phyloP scores from a whole-genome alignment of 1,140 invertebrate species.

The Rhopalosiphum padi region DNA sequence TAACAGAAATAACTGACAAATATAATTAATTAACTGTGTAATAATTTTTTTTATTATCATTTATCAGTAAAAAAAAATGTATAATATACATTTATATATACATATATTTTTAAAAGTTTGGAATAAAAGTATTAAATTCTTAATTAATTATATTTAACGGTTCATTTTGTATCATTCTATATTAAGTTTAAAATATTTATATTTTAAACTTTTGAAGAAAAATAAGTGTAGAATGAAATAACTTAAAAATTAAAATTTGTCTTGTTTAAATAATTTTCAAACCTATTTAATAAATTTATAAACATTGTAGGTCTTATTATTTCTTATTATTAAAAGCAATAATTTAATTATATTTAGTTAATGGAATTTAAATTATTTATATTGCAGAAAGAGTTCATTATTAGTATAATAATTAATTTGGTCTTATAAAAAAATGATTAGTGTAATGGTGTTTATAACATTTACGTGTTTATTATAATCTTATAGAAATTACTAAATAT shows the following conservation, averaged over 20 bases:
- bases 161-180: neutral
- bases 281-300: neutral
- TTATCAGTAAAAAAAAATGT: neutral
- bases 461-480: too few species aligned
- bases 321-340: too few species aligned
- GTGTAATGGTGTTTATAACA: too few species aligned
- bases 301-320: too few species aligned
- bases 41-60: neutral
- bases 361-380: too few species aligned
- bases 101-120: neutral
- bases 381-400: too few species aligned
- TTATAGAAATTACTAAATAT: too few species aligned
- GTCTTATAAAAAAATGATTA: too few species aligned
- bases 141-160: neutral
- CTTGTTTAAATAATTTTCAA: neutral
- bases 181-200: neutral
- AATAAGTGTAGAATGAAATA: neutral
- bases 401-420: too few species aligned
- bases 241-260: neutral
- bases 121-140: neutral
- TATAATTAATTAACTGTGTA: neutral
- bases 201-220: neutral
- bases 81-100: too few species aligned
- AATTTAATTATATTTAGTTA: too few species aligned
- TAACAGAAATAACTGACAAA: neutral